Conservation (phyloP, 2,888 invertebrate genomes). For the Tholera decimalis region DNA sequence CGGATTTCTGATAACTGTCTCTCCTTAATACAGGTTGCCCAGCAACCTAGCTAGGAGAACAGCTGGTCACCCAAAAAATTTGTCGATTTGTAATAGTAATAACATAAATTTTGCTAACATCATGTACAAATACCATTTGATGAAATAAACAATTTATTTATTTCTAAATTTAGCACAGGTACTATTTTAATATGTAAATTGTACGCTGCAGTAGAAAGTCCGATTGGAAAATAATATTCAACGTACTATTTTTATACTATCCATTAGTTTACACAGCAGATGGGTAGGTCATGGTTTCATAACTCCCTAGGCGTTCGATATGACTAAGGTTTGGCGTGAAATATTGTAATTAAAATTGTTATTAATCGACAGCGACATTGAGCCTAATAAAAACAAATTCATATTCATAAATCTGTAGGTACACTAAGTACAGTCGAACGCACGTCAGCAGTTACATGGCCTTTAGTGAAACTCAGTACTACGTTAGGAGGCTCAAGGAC, state of each 20-base stretch:
- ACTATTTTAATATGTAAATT: slow-evolving; percentile 14
- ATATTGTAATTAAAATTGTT: slow-evolving; percentile 21
- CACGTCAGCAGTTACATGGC: not conserved
- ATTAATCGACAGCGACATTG: slow-evolving; percentile 20
- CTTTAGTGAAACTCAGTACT: not conserved
- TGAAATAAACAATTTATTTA: no score
- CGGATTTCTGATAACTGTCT: no score
- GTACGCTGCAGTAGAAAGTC: slow-evolving; percentile 6
- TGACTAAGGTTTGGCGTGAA: slow-evolving; percentile 47
- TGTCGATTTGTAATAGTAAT: no score
- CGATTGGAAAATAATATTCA: slow-evolving; percentile 16
- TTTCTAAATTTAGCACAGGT: slow-evolving; percentile 27
- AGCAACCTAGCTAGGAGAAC: no score
- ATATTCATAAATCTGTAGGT: slow-evolving; percentile 17
- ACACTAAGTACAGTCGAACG: not conserved
- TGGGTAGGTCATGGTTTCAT: slow-evolving; percentile 58
- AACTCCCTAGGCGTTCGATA: slow-evolving; percentile 42
- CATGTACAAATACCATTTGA: no score
- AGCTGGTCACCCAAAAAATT: no score
- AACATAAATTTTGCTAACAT: no score
- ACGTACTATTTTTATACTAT: slow-evolving; percentile 33
- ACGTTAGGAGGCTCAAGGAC: not conserved
- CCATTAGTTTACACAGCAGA: slow-evolving; percentile 36
- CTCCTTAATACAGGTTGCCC: no score
- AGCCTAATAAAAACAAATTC: slow-evolving; percentile 14